A percentile compares a stretch with the other conserved stretches of the same genome.
Evolutionary conservation across 1,140 invertebrate genomes (phyloP).

Genomic region (Drosophila guanche): DNA sequence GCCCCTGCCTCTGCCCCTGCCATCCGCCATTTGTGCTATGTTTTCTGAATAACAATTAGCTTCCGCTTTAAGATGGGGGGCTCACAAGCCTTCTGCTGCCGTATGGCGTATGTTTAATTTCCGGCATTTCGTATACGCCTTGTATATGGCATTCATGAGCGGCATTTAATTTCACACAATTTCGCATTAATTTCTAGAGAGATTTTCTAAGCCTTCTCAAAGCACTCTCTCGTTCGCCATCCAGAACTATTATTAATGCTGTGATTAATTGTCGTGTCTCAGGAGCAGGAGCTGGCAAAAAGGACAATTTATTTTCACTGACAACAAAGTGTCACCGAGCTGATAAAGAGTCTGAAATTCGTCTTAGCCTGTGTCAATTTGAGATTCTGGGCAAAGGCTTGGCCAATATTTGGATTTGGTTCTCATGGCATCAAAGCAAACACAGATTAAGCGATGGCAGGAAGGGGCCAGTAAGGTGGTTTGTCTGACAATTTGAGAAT

Average conservation of each 20-base stretch:
- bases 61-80: conserved; percentile 55
- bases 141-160: conserved; percentile 32
- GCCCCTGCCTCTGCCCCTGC: not conserved
- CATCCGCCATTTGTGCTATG: conserved; percentile 26
- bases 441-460: conserved; percentile 34
- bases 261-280: conserved; percentile 52
- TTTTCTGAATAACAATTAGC: conserved; percentile 70
- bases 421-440: conserved; percentile 37
- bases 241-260: conserved; percentile 66
- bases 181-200: conserved; percentile 42
- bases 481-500: conserved; percentile 32
- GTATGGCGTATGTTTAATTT: conserved; percentile 77
- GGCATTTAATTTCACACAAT: conserved; percentile 44
- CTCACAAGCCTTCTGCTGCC: conserved; percentile 32
- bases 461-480: not conserved
- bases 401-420: conserved; percentile 44
- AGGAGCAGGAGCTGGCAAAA: conserved; percentile 17
- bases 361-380: conserved; percentile 47
- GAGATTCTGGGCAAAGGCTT: conserved; percentile 43
- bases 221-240: not conserved
- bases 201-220: conserved; percentile 29
- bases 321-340: conserved; percentile 66
- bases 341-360: conserved; percentile 47
- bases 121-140: conserved; percentile 71
- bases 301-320: conserved; percentile 60